Evolutionary conservation across 2,888 invertebrate genomes (phyloP).

Genomic region (Chirona hameri): DNA sequence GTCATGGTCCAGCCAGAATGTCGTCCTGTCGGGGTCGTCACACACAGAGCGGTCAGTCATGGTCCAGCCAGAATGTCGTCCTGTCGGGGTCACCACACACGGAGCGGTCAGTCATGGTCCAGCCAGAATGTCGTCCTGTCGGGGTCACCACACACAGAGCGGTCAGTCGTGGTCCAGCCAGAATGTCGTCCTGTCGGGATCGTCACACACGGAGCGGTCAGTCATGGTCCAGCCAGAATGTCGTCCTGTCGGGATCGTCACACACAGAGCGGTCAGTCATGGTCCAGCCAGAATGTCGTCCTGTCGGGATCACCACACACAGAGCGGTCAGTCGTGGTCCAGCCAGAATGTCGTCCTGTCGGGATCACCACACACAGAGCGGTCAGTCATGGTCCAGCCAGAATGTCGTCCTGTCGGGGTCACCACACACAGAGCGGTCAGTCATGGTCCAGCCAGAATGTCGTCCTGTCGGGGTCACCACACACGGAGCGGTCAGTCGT

Average conservation of each 20-base stretch:
- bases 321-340: no score
- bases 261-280: no score
- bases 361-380: not conserved
- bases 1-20: no score
- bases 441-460: no score
- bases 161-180: no score
- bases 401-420: not conserved
- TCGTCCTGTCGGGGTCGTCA: no score
- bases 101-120: no score
- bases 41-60: not conserved
- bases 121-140: conserved; percentile 25
- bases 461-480: not conserved
- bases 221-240: no score
- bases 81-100: not conserved
- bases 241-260: not conserved
- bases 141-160: not conserved
- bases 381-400: no score
- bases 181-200: not conserved
- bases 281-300: conserved; percentile 29
- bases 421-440: no score
- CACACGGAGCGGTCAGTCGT: no score
- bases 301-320: not conserved
- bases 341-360: conserved; percentile 25
- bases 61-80: not conserved
- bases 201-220: no score